phyloP scores from a whole-genome alignment of 2,888 invertebrate species.

The Epiperipatus broadwayi region DNA sequence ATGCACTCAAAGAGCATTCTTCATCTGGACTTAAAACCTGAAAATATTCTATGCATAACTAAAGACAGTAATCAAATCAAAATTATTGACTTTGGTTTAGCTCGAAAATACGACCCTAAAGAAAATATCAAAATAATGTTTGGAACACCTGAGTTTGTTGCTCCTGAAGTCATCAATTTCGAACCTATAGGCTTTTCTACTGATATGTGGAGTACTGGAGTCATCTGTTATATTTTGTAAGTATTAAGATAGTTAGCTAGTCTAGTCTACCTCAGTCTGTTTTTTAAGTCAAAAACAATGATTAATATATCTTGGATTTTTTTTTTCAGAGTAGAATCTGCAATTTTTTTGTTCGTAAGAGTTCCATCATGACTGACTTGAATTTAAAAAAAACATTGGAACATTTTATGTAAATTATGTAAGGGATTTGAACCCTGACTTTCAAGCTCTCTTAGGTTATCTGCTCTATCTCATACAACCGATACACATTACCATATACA shows the following conservation, averaged over 20 bases:
- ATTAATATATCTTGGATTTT: too few species aligned
- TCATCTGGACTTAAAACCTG: conserved; percentile 73
- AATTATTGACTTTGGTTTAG: conserved; percentile 81
- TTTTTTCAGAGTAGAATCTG: too few species aligned
- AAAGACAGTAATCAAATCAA: conserved; percentile 68
- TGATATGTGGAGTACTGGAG: conserved; percentile 91
- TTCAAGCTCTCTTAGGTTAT: too few species aligned
- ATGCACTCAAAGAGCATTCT: conserved; percentile 66
- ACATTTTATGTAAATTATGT: too few species aligned
- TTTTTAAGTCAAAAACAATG: too few species aligned
- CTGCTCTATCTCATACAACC: too few species aligned
- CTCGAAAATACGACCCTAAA: conserved; percentile 47
- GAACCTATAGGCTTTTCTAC: conserved; percentile 63
- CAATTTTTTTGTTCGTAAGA: too few species aligned
- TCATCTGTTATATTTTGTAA: conserved; percentile 79
- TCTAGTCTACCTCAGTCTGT: too few species aligned
- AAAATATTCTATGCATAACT: conserved; percentile 79
- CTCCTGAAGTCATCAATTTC: conserved; percentile 77
- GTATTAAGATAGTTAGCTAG: conserved; percentile 29
- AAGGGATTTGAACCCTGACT: too few species aligned
- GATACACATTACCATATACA: too few species aligned
- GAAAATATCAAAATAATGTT: conserved; percentile 45
- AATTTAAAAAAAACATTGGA: too few species aligned
- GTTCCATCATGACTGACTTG: too few species aligned
- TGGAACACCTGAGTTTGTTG: conserved; percentile 80